Evolutionary conservation across 2,888 invertebrate species (phyloP).

Genomic region (Folsomia manolachei): DNA sequence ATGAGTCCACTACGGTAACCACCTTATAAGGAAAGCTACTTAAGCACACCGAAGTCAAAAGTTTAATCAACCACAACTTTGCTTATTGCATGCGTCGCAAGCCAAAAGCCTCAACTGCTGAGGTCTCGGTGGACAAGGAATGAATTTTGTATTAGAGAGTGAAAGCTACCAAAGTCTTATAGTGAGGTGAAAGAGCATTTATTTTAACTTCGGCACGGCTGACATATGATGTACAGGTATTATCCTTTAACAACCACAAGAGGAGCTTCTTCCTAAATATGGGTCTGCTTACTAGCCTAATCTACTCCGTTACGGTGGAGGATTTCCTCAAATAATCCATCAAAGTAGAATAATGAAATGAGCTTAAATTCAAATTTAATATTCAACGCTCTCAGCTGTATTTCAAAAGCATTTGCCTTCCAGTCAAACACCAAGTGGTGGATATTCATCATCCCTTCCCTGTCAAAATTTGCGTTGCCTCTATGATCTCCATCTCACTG

Average conservation of each 20-base stretch:
- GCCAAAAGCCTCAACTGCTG: too few relatives aligned
- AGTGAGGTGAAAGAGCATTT: background rate
- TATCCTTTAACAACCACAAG: background rate
- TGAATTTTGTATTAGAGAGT: background rate
- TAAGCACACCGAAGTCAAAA: too few relatives aligned
- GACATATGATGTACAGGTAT: background rate
- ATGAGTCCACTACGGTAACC: too few relatives aligned
- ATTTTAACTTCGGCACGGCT: background rate
- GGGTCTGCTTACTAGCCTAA: background rate
- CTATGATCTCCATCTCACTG: background rate
- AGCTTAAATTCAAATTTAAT: slow-evolving; percentile 9
- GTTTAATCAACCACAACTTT: too few relatives aligned
- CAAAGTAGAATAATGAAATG: slow-evolving; percentile 7
- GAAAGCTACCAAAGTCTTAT: background rate
- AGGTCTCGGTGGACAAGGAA: background rate
- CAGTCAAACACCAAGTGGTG: background rate
- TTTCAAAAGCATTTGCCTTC: background rate
- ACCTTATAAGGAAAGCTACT: too few relatives aligned
- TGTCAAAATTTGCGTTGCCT: background rate
- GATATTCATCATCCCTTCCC: too few relatives aligned
- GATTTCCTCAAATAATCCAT: background rate
- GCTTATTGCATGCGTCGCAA: too few relatives aligned
- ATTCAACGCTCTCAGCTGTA: slow-evolving; percentile 4
- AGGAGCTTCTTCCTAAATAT: background rate
- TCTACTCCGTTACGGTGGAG: background rate